These are phyloP conservation scores for Ditylenchus weischeri DNA, from an alignment of 2,888 invertebrate species.

Conservation along the genomic window DNA sequence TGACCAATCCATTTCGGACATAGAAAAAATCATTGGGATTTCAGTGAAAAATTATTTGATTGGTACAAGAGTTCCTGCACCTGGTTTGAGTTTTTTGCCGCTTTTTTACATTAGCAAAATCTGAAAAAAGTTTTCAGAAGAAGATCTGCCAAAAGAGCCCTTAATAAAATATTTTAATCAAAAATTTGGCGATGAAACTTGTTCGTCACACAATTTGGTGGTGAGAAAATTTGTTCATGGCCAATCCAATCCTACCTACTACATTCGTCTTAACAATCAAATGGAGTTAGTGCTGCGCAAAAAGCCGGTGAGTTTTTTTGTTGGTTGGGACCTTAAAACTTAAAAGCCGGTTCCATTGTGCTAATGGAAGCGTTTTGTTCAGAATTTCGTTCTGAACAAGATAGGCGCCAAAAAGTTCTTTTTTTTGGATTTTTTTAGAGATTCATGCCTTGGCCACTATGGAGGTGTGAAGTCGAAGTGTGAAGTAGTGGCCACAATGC, in stretches of 20 bases:
- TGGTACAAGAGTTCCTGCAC: slow-evolving; percentile 22
- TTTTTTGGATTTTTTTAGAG: too few species aligned
- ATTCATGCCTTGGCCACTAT: too few species aligned
- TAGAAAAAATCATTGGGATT: slow-evolving; percentile 29
- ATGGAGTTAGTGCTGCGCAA: slow-evolving; percentile 61
- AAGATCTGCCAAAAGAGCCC: slow-evolving; percentile 15
- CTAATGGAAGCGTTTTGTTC: too few species aligned
- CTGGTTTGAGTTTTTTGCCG: neutral
- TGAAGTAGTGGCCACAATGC: too few species aligned
- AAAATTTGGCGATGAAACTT: slow-evolving; percentile 15
- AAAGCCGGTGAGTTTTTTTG: slow-evolving; percentile 59
- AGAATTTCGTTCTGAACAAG: too few species aligned
- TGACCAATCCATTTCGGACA: slow-evolving; percentile 25
- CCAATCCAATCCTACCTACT: slow-evolving; percentile 63
- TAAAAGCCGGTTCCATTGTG: too few species aligned
- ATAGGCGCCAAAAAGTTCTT: too few species aligned
- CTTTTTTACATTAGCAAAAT: neutral
- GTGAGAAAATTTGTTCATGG: slow-evolving; percentile 58
- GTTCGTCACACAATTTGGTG: slow-evolving; percentile 10
- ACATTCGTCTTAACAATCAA: slow-evolving; percentile 58
- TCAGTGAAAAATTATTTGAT: slow-evolving; percentile 27
- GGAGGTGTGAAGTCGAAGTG: too few species aligned
- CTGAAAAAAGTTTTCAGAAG: slow-evolving; percentile 21
- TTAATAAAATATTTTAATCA: slow-evolving; percentile 25
- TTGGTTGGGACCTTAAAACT: too few species aligned